A percentile compares a stretch with the other conserved stretches of the same genome.
Evolutionary conservation across 2,888 invertebrate genomes (phyloP).

Genomic region (Nemurella pictetii): DNA sequence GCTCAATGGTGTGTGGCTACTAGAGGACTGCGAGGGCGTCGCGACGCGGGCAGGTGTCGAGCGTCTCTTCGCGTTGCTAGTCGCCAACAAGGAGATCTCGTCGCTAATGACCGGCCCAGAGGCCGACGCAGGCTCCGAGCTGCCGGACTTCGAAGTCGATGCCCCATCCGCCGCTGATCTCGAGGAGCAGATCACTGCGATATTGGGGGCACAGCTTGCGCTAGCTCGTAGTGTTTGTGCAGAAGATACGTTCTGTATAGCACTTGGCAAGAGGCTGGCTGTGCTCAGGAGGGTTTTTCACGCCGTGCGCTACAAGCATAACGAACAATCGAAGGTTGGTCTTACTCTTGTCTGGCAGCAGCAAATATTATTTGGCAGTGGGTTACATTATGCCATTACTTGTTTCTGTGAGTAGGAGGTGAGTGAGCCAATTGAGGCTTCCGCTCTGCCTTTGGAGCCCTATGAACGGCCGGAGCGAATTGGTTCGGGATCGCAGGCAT

Average conservation of each 20-base stretch:
- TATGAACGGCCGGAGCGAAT: constrained; percentile 28
- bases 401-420: not conserved
- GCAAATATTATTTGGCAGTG: not conserved
- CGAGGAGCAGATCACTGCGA: constrained; percentile 57
- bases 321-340: constrained; percentile 53
- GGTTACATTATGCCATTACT: not conserved
- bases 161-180: constrained; percentile 55
- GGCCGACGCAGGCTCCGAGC: constrained; percentile 39
- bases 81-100: constrained; percentile 58
- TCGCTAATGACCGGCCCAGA: constrained; percentile 47
- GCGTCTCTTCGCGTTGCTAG: constrained; percentile 58
- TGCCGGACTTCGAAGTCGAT: constrained; percentile 61
- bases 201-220: constrained; percentile 58
- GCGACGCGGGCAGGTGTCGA: constrained; percentile 58
- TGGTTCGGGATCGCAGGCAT: constrained; percentile 55
- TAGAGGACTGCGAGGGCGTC: constrained; percentile 59
- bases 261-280: constrained; percentile 59
- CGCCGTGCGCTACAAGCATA: constrained; percentile 59
- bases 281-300: constrained; percentile 61
- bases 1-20: constrained; percentile 61
- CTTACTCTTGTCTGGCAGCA: not conserved
- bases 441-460: not conserved
- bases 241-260: constrained; percentile 60
- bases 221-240: constrained; percentile 59
- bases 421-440: not conserved